Conservation (phyloP, 2,797 vertebrate genomes). For the Erithacus rubecula region DNA sequence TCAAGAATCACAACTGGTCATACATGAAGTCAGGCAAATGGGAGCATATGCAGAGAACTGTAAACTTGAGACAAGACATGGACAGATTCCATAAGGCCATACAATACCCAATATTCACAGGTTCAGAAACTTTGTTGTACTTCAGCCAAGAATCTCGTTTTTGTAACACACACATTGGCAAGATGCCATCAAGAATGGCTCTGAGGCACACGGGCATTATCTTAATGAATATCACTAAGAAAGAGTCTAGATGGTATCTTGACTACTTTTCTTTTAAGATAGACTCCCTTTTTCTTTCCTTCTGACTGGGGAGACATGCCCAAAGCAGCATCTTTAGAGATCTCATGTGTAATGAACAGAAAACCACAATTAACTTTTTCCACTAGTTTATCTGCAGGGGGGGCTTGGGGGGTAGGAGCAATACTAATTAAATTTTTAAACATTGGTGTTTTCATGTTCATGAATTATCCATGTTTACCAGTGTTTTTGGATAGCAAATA, state of each 20-base stretch:
- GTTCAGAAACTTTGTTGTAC: not conserved
- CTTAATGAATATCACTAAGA: not conserved
- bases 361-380: not conserved
- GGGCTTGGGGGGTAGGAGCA: too few species aligned
- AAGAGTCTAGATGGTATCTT: not conserved
- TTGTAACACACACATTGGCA: not conserved
- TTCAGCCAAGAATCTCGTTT: not conserved
- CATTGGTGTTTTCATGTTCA: not conserved
- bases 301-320: not conserved
- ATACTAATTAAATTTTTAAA: not conserved
- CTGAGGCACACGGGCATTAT: not conserved
- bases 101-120: not conserved
- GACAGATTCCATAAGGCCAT: not conserved
- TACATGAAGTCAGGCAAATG: not conserved
- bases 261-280: not conserved
- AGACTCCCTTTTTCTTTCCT: not conserved
- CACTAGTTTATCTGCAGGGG: not conserved
- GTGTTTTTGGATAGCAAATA: not conserved
- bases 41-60: not conserved
- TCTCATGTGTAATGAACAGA: not conserved
- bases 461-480: not conserved
- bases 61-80: not conserved
- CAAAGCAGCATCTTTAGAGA: not conserved
- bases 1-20: not conserved
- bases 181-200: not conserved